These are phyloP conservation scores for Carlito syrichta DNA, from an alignment of 2,113 vertebrate genomes.

Conservation along the genomic window DNA sequence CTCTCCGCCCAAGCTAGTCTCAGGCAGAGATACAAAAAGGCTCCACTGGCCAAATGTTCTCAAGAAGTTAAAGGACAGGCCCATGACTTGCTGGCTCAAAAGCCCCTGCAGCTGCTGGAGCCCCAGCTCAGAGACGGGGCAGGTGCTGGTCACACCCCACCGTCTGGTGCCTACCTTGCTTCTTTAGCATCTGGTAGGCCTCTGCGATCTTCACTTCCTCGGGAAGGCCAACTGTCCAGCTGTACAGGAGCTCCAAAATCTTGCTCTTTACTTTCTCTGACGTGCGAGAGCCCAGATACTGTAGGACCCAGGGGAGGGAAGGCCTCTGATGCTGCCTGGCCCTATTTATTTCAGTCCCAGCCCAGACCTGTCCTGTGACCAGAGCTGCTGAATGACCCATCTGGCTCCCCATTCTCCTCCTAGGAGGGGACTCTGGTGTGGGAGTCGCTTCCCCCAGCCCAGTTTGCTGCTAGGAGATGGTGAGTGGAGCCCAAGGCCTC, in stretches of 20 bases:
- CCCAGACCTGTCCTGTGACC: background rate
- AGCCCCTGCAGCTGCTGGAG: background rate
- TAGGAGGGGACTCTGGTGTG: background rate
- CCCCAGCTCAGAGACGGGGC: background rate
- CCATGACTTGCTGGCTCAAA: background rate
- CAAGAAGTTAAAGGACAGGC: background rate
- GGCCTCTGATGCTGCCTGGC: background rate
- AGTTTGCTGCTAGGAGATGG: background rate
- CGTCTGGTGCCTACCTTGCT: conserved; percentile 88
- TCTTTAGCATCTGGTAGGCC: conserved; percentile 98
- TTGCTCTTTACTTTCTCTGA: conserved; percentile 95
- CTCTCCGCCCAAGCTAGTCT: background rate
- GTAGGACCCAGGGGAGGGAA: background rate
- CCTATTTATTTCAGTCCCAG: background rate
- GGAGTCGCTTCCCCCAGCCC: background rate
- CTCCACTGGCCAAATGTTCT: background rate
- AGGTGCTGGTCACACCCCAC: accelerated
- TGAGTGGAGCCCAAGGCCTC: background rate
- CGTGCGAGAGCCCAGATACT: conserved; percentile 95
- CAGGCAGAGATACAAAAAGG: background rate
- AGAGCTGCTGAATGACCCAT: background rate
- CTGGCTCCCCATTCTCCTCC: background rate
- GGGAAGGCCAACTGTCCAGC: conserved; percentile 92
- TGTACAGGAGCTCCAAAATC: conserved; percentile 94
- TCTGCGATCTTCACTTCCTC: conserved; percentile 94